Percentiles rank a stretch among this genome's conserved stretches.
Conservation (phyloP, 2,888 invertebrate species). For the Frankliniella intonsa region DNA sequence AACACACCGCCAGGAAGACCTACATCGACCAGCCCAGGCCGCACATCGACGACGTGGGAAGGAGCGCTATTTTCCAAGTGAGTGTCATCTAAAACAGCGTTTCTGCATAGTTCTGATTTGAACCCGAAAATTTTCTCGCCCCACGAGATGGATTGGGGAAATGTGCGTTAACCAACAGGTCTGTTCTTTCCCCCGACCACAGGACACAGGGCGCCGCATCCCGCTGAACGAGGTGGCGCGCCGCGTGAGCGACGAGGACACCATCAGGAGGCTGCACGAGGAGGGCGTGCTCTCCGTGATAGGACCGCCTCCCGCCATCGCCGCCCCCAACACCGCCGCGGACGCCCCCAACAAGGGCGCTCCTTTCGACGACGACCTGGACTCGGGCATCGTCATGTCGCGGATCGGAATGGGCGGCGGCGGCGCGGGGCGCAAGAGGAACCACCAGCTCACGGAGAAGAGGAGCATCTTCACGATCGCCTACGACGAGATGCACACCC, state of each 20-base stretch:
- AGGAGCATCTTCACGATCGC: constrained; percentile 91
- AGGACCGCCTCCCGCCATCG: background rate
- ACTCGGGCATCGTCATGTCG: constrained; percentile 74
- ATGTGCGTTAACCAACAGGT: too few relatives aligned
- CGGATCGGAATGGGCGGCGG: constrained; percentile 41
- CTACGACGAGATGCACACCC: constrained; percentile 84
- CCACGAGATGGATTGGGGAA: too few relatives aligned
- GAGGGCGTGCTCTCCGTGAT: constrained; percentile 8
- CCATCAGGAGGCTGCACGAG: constrained; percentile 8
- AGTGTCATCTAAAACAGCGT: too few relatives aligned
- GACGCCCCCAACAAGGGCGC: background rate
- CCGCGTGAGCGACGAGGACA: constrained; percentile 27
- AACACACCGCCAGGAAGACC: background rate
- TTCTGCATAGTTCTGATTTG: too few relatives aligned
- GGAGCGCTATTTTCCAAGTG: constrained; percentile 11
- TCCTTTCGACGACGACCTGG: constrained; percentile 59
- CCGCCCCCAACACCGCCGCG: background rate
- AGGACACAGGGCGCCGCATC: background rate
- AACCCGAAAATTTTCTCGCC: too few relatives aligned
- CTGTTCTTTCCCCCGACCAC: background rate
- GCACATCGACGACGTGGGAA: constrained; percentile 15
- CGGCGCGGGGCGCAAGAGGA: constrained; percentile 34
- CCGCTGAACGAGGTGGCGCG: background rate
- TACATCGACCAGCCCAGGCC: constrained; percentile 25
- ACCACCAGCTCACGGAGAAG: constrained; percentile 63